phyloP scores from a whole-genome alignment of 2,888 invertebrate genomes.

The Steromphala cineraria region DNA sequence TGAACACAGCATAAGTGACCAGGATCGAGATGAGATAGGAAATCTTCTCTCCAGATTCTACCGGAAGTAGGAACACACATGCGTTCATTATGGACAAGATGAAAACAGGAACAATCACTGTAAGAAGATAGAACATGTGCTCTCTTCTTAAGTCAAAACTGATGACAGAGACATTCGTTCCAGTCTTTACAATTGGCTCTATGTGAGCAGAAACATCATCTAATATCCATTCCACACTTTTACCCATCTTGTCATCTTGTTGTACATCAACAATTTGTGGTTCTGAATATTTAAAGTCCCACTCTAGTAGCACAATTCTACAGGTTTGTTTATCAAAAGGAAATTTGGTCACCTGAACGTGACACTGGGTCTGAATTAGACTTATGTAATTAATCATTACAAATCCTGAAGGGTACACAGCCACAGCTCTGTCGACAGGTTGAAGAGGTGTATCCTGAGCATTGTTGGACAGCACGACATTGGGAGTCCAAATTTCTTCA shows the following conservation, averaged over 20 bases:
- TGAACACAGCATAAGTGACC: constrained; percentile 21
- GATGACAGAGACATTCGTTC: neutral
- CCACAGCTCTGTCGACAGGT: too few relatives aligned
- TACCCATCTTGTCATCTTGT: neutral
- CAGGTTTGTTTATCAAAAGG: neutral
- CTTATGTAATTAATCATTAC: too few relatives aligned
- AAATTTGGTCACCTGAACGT: neutral
- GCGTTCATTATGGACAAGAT: constrained; percentile 12
- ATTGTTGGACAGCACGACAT: neutral
- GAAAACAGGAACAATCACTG: constrained; percentile 4
- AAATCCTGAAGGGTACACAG: too few relatives aligned
- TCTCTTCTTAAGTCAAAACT: neutral
- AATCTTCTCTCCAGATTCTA: constrained; percentile 6
- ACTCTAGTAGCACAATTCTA: neutral
- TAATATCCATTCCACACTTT: neutral
- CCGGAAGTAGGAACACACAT: neutral
- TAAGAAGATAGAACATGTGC: neutral
- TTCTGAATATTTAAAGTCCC: too few relatives aligned
- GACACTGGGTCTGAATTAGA: neutral
- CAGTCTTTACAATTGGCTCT: neutral
- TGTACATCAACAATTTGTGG: neutral
- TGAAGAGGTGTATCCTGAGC: too few relatives aligned
- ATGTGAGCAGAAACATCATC: neutral
- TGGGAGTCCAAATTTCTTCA: neutral
- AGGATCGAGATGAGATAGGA: constrained; percentile 25